These are phyloP conservation scores for Nomia melanderi DNA, from an alignment of 1,140 invertebrate species.

Conservation along the genomic window DNA sequence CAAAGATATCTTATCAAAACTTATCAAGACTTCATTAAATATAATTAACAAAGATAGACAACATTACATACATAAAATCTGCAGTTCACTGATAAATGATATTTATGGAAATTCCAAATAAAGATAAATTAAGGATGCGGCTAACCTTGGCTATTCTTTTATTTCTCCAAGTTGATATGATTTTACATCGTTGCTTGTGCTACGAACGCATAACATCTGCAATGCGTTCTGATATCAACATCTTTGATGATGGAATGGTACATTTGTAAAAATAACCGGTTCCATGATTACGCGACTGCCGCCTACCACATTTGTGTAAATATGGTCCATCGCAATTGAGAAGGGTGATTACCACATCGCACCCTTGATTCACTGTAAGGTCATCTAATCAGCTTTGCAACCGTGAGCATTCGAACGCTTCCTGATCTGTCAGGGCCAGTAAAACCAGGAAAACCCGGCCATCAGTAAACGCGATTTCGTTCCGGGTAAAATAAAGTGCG, in stretches of 20 bases:
- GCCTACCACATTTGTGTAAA: constrained; percentile 34
- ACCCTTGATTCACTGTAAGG: constrained; percentile 52
- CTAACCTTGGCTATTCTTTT: too few relatives aligned
- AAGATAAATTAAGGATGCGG: too few relatives aligned
- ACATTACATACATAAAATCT: too few relatives aligned
- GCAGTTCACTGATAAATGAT: too few relatives aligned
- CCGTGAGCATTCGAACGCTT: constrained; percentile 8
- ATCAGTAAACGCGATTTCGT: constrained; percentile 8
- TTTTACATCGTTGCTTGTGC: too few relatives aligned
- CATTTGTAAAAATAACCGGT: constrained; percentile 28
- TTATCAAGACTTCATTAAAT: too few relatives aligned
- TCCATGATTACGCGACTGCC: constrained; percentile 1
- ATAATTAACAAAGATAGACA: too few relatives aligned
- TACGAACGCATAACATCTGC: neutral
- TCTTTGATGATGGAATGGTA: neutral
- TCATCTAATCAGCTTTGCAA: constrained; percentile 28
- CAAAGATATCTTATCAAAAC: too few relatives aligned
- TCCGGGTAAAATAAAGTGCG: constrained; percentile 9
- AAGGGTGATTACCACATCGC: constrained; percentile 33
- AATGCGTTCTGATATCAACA: neutral
- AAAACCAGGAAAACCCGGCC: neutral
- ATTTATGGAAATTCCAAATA: too few relatives aligned
- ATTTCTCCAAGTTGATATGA: too few relatives aligned
- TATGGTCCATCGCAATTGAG: constrained; percentile 34
- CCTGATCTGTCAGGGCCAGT: constrained; percentile 3